Evolutionary conservation across 2,113 vertebrate genomes (phyloP).

Genomic region (Dicrurus megarhynchus): DNA sequence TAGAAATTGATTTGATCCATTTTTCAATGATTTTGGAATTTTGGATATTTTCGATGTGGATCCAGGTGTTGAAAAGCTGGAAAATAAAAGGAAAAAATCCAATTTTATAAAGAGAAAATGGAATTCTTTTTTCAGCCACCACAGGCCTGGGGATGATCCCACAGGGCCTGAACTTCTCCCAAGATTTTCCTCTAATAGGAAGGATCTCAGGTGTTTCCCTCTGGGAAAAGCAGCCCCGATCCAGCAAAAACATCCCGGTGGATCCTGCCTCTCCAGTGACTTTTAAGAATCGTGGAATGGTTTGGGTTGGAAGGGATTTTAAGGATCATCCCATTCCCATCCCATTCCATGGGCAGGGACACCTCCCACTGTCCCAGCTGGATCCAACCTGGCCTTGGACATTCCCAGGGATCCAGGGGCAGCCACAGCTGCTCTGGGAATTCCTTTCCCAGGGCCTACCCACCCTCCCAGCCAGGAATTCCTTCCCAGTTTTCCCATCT

Average conservation of each 20-base stretch:
- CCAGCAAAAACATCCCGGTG: fast-evolving
- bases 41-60: fast-evolving
- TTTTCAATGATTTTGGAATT: not conserved
- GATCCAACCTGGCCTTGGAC: not conserved
- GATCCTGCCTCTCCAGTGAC: not conserved
- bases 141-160: fast-evolving
- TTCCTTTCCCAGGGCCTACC: not conserved
- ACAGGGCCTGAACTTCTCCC: not conserved
- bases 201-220: not conserved
- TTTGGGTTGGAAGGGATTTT: not conserved
- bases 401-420: not conserved
- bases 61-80: not conserved
- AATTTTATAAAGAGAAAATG: fast-evolving
- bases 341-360: not conserved
- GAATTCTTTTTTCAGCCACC: not conserved
- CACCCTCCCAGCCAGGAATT: not conserved
- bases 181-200: not conserved
- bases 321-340: too few relatives aligned
- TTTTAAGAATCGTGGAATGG: not conserved
- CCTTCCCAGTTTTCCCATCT: not conserved
- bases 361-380: fast-evolving
- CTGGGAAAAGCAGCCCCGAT: not conserved
- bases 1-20: fast-evolving
- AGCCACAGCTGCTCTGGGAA: not conserved
- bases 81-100: not conserved